Conservation (phyloP, 1,140 invertebrate species). For the Macrobrachium nipponense region DNA sequence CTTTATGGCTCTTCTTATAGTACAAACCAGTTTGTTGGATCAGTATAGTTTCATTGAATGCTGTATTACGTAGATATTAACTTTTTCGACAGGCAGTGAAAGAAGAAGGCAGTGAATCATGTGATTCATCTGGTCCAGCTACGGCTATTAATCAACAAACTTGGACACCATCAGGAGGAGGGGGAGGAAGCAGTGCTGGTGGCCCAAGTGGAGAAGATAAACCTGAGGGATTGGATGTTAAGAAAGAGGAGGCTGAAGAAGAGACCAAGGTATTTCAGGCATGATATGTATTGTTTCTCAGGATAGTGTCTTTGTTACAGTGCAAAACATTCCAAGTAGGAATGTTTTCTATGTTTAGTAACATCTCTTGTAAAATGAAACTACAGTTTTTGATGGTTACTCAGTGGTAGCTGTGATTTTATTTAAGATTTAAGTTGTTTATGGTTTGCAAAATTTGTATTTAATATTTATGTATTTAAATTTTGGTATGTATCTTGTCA, state of each 20-base stretch:
- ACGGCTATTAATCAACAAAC: slow-evolving; percentile 34
- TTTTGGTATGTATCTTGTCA: neutral
- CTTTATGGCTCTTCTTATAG: too few relatives aligned
- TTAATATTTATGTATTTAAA: neutral
- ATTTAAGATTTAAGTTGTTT: neutral
- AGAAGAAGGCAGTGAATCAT: slow-evolving; percentile 62
- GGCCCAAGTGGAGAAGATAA: slow-evolving; percentile 37
- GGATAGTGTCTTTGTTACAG: neutral
- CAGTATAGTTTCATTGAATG: neutral
- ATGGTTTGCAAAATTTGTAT: neutral
- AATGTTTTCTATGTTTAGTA: too few relatives aligned
- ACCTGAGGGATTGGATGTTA: slow-evolving; percentile 68
- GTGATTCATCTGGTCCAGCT: slow-evolving; percentile 56
- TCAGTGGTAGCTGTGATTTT: too few relatives aligned
- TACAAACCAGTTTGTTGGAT: neutral
- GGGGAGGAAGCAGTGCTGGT: slow-evolving; percentile 2
- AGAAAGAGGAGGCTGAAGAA: slow-evolving; percentile 76
- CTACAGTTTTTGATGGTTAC: neutral
- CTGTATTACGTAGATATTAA: too few relatives aligned
- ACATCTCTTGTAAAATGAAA: too few relatives aligned
- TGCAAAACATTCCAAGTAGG: too few relatives aligned
- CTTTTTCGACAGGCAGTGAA: slow-evolving; percentile 51
- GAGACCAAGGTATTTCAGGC: slow-evolving; percentile 64
- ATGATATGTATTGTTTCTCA: neutral
- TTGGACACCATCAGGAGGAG: neutral